Evolutionary conservation across 2,113 vertebrate species (phyloP).

Genomic region (Macrotis lagotis): DNA sequence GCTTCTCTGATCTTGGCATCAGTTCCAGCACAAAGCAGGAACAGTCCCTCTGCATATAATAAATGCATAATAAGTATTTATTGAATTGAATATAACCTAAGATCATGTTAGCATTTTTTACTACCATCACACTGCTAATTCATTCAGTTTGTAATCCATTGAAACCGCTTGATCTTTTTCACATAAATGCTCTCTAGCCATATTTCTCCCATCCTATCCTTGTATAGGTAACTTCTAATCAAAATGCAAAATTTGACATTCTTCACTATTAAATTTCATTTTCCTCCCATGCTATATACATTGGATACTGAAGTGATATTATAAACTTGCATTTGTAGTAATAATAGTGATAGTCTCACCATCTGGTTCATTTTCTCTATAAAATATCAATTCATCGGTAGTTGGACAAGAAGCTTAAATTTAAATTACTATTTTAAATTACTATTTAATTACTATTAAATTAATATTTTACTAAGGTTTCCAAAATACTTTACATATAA

Average conservation of each 20-base stretch:
- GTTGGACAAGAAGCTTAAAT: neutral
- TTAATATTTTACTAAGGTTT: neutral
- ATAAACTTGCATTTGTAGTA: neutral
- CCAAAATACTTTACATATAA: neutral
- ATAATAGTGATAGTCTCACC: neutral
- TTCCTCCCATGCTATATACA: neutral
- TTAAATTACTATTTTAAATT: neutral
- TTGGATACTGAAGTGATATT: neutral
- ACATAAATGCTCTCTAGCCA: neutral
- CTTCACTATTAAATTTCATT: neutral
- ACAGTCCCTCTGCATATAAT: neutral
- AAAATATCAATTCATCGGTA: neutral
- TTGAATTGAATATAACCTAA: neutral
- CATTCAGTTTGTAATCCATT: neutral
- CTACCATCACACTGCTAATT: neutral
- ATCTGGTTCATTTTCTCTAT: neutral
- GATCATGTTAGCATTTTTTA: neutral
- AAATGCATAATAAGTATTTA: neutral
- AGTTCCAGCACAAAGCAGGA: neutral
- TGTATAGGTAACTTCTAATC: neutral
- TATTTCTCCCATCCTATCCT: no score
- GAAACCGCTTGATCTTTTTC: neutral
- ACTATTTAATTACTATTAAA: no score
- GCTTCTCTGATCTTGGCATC: neutral
- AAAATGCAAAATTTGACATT: neutral